These are phyloP conservation scores for Phenacoccus solenopsis DNA, from an alignment of 1,140 invertebrate genomes.

Conservation along the genomic window DNA sequence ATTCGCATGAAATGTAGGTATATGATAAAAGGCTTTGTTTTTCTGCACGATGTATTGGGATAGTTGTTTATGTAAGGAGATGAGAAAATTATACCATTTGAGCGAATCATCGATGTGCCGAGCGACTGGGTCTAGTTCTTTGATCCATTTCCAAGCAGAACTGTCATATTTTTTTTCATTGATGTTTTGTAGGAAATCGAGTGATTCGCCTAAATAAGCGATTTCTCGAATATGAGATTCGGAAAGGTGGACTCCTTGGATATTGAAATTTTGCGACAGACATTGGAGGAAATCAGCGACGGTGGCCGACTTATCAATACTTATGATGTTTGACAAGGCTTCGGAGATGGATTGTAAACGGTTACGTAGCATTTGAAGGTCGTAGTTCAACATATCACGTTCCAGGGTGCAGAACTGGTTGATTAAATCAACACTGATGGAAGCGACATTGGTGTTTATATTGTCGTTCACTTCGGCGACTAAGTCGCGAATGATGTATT, in stretches of 20 bases:
- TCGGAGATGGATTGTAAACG: not conserved
- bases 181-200: not conserved
- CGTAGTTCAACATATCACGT: not conserved
- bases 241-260: not conserved
- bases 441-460: not conserved
- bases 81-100: constrained; percentile 13
- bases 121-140: not conserved
- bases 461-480: not conserved
- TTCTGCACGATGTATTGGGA: constrained; percentile 3
- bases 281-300: not conserved
- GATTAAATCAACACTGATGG: not conserved
- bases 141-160: not conserved
- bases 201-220: not conserved
- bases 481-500: constrained; percentile 18
- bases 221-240: not conserved
- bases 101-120: not conserved
- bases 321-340: not conserved
- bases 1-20: not conserved
- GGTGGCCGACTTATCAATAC: not conserved
- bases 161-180: not conserved
- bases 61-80: not conserved
- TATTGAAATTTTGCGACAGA: no score
- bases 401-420: not conserved
- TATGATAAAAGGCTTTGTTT: not conserved
- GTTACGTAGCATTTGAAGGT: not conserved